phyloP scores from a whole-genome alignment of 2,113 vertebrate genomes.

The Apaloderma vittatum region DNA sequence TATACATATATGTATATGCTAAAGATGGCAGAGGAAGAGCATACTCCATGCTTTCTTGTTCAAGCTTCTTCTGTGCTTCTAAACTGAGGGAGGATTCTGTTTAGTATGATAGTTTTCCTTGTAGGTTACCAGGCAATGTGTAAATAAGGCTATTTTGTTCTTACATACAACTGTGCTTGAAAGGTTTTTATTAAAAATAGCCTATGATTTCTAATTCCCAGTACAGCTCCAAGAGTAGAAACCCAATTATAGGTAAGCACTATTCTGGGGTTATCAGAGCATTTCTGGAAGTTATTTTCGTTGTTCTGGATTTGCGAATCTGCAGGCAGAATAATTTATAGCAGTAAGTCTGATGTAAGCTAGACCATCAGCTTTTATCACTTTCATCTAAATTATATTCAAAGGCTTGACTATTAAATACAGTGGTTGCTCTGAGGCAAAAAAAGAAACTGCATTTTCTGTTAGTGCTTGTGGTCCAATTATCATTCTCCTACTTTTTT shows the following conservation, averaged over 20 bases:
- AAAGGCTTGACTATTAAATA: neutral
- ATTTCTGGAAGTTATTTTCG: neutral
- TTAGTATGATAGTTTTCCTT: neutral
- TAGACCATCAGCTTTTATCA: neutral
- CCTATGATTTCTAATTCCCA: neutral
- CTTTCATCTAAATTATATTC: neutral
- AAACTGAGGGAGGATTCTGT: neutral
- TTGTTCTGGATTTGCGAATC: neutral
- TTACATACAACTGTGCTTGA: neutral
- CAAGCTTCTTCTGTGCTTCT: neutral
- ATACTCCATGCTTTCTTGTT: fast-evolving
- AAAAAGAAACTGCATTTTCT: neutral
- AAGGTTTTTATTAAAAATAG: neutral
- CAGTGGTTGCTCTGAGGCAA: neutral
- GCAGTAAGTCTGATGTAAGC: neutral
- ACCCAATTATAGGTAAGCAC: neutral
- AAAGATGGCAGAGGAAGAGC: neutral
- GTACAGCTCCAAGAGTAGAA: neutral
- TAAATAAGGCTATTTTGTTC: neutral
- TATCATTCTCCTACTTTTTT: neutral
- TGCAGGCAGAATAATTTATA: neutral
- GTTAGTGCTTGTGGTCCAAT: neutral
- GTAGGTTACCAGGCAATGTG: neutral
- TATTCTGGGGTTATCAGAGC: neutral
- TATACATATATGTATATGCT: neutral